These are phyloP conservation scores for Saguinus oedipus DNA, from an alignment of 2,797 vertebrate genomes.

Conservation along the genomic window DNA sequence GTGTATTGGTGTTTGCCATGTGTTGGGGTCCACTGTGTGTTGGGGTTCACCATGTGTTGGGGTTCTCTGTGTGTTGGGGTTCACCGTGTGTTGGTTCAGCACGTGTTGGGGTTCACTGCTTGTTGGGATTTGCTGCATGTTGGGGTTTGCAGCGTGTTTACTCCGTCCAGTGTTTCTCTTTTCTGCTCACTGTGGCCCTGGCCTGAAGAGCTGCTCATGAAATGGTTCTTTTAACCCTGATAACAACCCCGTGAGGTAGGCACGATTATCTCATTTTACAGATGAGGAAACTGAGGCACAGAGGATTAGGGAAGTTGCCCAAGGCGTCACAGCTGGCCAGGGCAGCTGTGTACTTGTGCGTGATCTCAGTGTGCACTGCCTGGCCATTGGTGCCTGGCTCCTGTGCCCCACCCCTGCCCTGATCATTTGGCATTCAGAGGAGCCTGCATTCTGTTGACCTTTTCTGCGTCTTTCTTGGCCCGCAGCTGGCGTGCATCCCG, in stretches of 20 bases:
- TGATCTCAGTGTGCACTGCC: neutral
- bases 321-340: neutral
- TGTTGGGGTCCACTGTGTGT: rapidly evolving
- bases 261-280: neutral
- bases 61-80: too few species aligned
- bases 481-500: neutral
- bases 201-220: rapidly evolving
- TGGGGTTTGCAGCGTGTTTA: too few species aligned
- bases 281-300: neutral
- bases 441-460: neutral
- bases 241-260: rapidly evolving
- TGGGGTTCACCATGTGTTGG: too few species aligned
- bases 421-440: neutral
- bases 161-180: rapidly evolving
- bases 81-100: too few species aligned
- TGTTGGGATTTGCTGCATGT: too few species aligned
- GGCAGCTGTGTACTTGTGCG: neutral
- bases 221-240: neutral
- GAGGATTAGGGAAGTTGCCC: neutral
- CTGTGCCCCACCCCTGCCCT: neutral
- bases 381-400: neutral
- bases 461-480: neutral
- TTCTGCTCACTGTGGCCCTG: rapidly evolving
- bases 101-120: rapidly evolving
- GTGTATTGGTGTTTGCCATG: too few species aligned